A percentile compares a stretch with the other conserved stretches of the same genome.
phyloP scores from a whole-genome alignment of 2,888 invertebrate genomes.

The Acrobasis consociella region DNA sequence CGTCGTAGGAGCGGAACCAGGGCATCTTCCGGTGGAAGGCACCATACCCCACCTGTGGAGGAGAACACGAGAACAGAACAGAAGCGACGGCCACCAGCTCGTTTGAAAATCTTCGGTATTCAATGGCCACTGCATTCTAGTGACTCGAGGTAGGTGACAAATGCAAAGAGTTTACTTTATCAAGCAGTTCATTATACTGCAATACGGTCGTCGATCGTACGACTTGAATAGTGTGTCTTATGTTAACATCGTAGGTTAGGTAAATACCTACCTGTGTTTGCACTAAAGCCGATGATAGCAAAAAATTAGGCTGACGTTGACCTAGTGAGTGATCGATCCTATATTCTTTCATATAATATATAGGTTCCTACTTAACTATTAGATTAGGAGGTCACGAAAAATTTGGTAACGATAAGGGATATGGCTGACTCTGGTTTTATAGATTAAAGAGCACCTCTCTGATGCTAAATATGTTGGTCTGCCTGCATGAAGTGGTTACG shows the following conservation, averaged over 20 bases:
- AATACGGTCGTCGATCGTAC: constrained; percentile 47
- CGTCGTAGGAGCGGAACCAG: constrained; percentile 75
- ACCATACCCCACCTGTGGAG: constrained; percentile 75
- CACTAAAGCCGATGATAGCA: constrained; percentile 31
- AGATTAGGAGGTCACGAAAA: no score
- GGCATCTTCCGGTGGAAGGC: constrained; percentile 72
- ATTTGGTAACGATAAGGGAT: no score
- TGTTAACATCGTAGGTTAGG: constrained; percentile 45
- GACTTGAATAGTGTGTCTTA: constrained; percentile 43
- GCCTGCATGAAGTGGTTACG: no score
- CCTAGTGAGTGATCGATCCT: no score
- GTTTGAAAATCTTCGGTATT: constrained; percentile 77
- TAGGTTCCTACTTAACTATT: no score
- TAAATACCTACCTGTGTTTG: background rate
- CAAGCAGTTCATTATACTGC: constrained; percentile 38
- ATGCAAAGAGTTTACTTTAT: constrained; percentile 35
- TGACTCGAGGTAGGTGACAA: constrained; percentile 68
- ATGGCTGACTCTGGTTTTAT: no score
- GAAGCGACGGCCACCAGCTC: constrained; percentile 75
- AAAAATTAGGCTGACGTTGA: constrained; percentile 4
- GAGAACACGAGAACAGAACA: constrained; percentile 69
- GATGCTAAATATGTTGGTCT: no score
- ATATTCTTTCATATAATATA: no score
- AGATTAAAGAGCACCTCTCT: no score
- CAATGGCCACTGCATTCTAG: constrained; percentile 81